Base-by-base conservation (phyloP, 2,113 vertebrate species). In the Chloropsis hardwickii region DNA sequence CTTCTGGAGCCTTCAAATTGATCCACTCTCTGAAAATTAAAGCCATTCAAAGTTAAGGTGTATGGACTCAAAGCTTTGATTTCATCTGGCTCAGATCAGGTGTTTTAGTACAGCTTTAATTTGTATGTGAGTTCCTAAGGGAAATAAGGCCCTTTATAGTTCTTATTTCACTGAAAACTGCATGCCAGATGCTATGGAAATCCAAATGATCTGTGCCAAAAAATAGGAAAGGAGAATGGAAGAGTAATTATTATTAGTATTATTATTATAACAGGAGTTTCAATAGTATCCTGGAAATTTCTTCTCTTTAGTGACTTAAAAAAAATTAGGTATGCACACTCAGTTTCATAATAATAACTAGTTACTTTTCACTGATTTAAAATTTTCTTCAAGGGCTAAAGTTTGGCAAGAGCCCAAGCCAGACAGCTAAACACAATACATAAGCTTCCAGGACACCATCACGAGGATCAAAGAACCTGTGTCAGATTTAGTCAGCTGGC, bases 161-260 rank as follows among this genome's bases (percentile, higher is more conserved):
- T 87, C 50, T 83, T 83, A 57, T 64, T 93, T 74, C 48, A 28
- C 40, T 78, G 76, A 71, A 86, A 88, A 94, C 88, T 92, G 85
- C 13, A 20, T 64, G 56, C 92, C 94, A 97, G 93, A 96, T 94
- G 95, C 82, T 56, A n/a, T 78, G 56, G 71, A 95, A 95, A 93
- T 77, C 54, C 22, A 35, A 45, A 64, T 5, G 7, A 70, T 37
- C 60, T 66, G 17, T 70, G 71, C 88, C 88, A 93, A 92, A 76
- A 76, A 70, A n/a, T 27, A 83, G n/a, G 54, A 66, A 93, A 92
- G 21, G 5, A 81, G 70, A 90, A 64, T 8, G 86, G 39, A 86
- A 70, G 2, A 77, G 56, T 70, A 53, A 64, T 87, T 37, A 53
- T 57, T 57, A n/a, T 57, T 60, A 45, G 23, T 48, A 23, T 48